phyloP scores from a whole-genome alignment of 1,140 invertebrate species.

The Drosophila santomea region DNA sequence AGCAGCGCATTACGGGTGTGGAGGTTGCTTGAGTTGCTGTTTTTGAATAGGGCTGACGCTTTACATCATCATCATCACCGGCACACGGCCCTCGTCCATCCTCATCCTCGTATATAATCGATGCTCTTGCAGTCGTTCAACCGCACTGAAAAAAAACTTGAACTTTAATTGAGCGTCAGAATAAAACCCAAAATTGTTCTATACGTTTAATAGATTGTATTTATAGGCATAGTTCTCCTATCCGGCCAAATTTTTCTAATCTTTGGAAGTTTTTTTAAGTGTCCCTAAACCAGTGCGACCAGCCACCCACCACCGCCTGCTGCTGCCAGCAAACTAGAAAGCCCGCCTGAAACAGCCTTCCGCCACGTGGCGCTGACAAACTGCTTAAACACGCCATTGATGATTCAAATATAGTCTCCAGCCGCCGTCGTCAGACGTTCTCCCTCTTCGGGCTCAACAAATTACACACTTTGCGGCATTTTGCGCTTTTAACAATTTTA shows the following conservation, averaged over 20 bases:
- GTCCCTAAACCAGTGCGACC: not conserved
- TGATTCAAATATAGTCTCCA: conserved; percentile 63
- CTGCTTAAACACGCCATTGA: conserved; percentile 80
- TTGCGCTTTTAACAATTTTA: conserved; percentile 81
- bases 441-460: conserved; percentile 44
- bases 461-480: conserved; percentile 83
- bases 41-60: conserved; percentile 45
- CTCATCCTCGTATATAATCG: conserved; percentile 20
- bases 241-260: not conserved
- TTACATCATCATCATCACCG: conserved; percentile 59
- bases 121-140: conserved; percentile 19
- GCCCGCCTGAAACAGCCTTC: conserved; percentile 49
- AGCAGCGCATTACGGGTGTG: conserved; percentile 49
- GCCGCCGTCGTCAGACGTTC: conserved; percentile 14
- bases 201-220: too few species aligned
- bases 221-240: too few species aligned
- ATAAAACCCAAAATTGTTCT: too few species aligned
- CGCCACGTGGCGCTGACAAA: conserved; percentile 79
- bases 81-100: conserved; percentile 41
- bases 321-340: conserved; percentile 74
- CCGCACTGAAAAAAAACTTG: not conserved
- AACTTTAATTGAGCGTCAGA: not conserved
- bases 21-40: conserved; percentile 30
- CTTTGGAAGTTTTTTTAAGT: not conserved
- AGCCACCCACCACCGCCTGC: conserved; percentile 57